Conservation (phyloP, 2,888 invertebrate species). For the Drosophila tanythrix region DNA sequence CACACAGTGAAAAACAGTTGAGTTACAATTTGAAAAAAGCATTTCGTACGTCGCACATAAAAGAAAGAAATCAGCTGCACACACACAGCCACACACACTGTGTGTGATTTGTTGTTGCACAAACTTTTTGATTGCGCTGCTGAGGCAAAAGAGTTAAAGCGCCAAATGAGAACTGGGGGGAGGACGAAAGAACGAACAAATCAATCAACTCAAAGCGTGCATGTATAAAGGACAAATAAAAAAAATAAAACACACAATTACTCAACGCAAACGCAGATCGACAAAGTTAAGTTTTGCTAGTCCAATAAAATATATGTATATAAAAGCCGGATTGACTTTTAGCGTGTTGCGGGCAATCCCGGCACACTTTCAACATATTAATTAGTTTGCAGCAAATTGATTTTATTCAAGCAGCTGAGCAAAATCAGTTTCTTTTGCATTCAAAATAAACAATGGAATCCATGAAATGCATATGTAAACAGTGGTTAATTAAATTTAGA, state of each 20-base stretch:
- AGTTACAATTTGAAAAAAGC: constrained; percentile 53
- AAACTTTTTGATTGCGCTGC: constrained; percentile 34
- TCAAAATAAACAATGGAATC: constrained; percentile 30
- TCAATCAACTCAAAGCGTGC: constrained; percentile 52
- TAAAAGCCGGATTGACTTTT: constrained; percentile 39
- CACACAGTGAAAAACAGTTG: constrained; percentile 34
- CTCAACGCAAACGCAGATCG: constrained; percentile 6
- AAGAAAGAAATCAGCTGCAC: constrained; percentile 12
- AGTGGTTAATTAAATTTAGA: constrained; percentile 15
- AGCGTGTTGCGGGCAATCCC: constrained; percentile 40
- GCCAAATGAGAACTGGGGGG: constrained; percentile 40
- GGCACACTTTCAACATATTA: constrained; percentile 40
- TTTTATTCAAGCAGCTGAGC: constrained; percentile 21
- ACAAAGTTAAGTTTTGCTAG: constrained; percentile 36
- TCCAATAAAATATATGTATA: constrained; percentile 17
- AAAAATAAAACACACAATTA: constrained; percentile 22
- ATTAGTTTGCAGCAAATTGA: constrained; percentile 66
- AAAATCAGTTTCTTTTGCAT: constrained; percentile 2
- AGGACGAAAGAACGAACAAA: constrained; percentile 41
- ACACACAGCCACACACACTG: constrained; percentile 10
- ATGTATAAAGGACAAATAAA: constrained; percentile 51
- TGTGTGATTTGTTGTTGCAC: constrained; percentile 49
- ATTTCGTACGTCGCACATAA: constrained; percentile 18
- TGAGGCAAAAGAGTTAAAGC: constrained; percentile 53
- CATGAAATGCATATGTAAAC: constrained; percentile 50